Evolutionary conservation across 2,888 invertebrate species (phyloP).

Genomic region (Drosophila mercatorum): DNA sequence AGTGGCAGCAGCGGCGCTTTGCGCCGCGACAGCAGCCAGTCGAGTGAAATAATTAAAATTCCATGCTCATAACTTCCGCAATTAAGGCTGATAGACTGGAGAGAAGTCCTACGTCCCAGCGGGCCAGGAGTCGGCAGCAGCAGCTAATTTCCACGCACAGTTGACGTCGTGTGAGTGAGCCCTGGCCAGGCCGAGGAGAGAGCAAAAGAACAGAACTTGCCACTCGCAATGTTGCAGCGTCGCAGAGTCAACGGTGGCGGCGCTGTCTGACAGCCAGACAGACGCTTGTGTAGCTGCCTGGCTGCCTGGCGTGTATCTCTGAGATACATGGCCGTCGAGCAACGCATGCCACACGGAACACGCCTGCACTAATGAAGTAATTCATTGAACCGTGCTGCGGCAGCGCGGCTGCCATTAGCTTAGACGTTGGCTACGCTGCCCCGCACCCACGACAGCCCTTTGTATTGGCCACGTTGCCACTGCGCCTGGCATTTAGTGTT

Average conservation of each 20-base stretch:
- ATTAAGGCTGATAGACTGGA: slow-evolving; percentile 67
- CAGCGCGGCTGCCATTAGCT: slow-evolving; percentile 67
- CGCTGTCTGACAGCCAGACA: slow-evolving; percentile 40
- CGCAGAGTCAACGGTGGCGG: slow-evolving; percentile 32
- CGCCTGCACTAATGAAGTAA: slow-evolving; percentile 81
- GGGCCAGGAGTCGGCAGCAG: slow-evolving; percentile 61
- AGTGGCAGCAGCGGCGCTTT: not conserved
- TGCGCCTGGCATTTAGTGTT: not conserved
- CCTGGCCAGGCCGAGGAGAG: slow-evolving; percentile 19
- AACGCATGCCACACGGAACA: slow-evolving; percentile 75
- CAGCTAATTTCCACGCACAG: slow-evolving; percentile 80
- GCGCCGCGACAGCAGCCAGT: slow-evolving; percentile 34
- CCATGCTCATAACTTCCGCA: slow-evolving; percentile 80
- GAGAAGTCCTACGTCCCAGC: slow-evolving; percentile 46
- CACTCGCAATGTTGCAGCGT: slow-evolving; percentile 45
- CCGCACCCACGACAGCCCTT: slow-evolving; percentile 30
- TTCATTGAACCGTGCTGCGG: slow-evolving; percentile 81
- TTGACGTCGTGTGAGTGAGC: slow-evolving; percentile 49
- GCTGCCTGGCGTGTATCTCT: slow-evolving; percentile 42
- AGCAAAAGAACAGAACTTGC: slow-evolving; percentile 41
- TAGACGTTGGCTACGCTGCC: slow-evolving; percentile 62
- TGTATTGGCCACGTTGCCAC: slow-evolving; percentile 28
- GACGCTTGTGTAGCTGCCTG: slow-evolving; percentile 9
- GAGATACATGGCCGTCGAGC: slow-evolving; percentile 54
- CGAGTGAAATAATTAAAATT: slow-evolving; percentile 80